Conservation (phyloP, 2,888 invertebrate species). For the Archips xylosteana region DNA sequence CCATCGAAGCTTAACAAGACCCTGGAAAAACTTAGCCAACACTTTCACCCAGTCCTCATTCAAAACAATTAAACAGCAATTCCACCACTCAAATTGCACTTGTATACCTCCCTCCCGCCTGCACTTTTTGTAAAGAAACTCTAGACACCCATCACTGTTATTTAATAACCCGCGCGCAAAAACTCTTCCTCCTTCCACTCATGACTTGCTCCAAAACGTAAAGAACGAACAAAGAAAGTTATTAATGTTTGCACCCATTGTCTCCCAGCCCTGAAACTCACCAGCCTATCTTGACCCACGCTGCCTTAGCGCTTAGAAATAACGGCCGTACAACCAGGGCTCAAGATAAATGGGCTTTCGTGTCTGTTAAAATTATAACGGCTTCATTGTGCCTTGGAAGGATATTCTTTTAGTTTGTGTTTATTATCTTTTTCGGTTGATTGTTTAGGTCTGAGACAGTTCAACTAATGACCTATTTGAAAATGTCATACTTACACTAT, state of each 20-base stretch:
- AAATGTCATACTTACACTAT: not conserved
- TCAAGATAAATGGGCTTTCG: constrained; percentile 59
- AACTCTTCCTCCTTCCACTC: constrained; percentile 49
- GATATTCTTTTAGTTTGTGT: constrained; percentile 48
- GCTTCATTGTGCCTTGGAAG: constrained; percentile 72
- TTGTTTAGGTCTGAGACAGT: constrained; percentile 37
- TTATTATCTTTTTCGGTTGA: constrained; percentile 36
- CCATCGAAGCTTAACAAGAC: not conserved
- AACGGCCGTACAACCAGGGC: constrained; percentile 48
- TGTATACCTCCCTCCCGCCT: not conserved
- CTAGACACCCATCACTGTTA: constrained; percentile 16
- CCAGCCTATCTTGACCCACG: constrained; percentile 57
- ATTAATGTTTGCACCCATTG: constrained; percentile 81
- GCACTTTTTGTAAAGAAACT: constrained; percentile 10
- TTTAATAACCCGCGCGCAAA: constrained; percentile 48
- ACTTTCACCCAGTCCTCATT: not conserved
- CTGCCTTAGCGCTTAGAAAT: constrained; percentile 44
- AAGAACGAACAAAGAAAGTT: constrained; percentile 74
- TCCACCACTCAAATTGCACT: too few species aligned
- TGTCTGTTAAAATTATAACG: constrained; percentile 71
- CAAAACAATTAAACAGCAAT: too few species aligned
- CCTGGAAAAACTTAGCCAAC: not conserved
- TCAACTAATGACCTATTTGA: constrained; percentile 21
- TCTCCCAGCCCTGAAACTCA: constrained; percentile 69
- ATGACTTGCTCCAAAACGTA: constrained; percentile 55